Conservation (phyloP, 2,113 vertebrate genomes). For the Aegotheles bennettii region DNA sequence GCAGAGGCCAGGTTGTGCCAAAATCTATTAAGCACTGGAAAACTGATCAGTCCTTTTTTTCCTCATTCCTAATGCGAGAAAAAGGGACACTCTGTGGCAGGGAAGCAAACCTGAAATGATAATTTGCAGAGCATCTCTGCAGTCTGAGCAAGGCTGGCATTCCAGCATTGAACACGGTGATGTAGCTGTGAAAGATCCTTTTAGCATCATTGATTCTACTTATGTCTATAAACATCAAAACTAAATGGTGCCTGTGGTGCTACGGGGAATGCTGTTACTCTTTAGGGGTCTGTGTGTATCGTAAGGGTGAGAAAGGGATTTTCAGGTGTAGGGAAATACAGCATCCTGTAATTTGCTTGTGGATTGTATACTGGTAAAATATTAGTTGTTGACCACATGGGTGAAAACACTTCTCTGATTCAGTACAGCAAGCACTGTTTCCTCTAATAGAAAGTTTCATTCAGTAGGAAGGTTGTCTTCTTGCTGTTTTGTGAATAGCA, state of each 20-base stretch:
- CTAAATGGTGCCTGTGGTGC: not conserved
- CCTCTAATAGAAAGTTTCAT: not conserved
- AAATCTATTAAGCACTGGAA: constrained; percentile 7
- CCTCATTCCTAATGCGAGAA: not conserved
- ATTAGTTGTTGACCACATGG: not conserved
- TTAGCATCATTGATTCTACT: not conserved
- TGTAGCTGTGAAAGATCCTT: not conserved
- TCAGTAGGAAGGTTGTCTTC: not conserved
- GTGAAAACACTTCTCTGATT: not conserved
- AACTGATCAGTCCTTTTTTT: not conserved
- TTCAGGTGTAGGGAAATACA: not conserved
- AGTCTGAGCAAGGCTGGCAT: not conserved
- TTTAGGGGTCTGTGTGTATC: not conserved
- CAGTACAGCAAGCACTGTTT: not conserved
- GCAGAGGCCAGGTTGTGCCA: constrained; percentile 27
- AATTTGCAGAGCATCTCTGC: not conserved
- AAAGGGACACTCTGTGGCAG: not conserved
- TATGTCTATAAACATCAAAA: not conserved
- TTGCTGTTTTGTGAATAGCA: not conserved
- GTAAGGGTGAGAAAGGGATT: not conserved
- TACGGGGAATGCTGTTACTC: not conserved
- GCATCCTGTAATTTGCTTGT: not conserved
- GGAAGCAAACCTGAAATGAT: not conserved
- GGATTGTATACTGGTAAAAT: not conserved
- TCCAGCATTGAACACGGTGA: not conserved